Evolutionary conservation across 2,888 invertebrate species (phyloP), one percentile per base, ranked within the genome.

Genomic region (Mechanitis messenoides): DNA sequence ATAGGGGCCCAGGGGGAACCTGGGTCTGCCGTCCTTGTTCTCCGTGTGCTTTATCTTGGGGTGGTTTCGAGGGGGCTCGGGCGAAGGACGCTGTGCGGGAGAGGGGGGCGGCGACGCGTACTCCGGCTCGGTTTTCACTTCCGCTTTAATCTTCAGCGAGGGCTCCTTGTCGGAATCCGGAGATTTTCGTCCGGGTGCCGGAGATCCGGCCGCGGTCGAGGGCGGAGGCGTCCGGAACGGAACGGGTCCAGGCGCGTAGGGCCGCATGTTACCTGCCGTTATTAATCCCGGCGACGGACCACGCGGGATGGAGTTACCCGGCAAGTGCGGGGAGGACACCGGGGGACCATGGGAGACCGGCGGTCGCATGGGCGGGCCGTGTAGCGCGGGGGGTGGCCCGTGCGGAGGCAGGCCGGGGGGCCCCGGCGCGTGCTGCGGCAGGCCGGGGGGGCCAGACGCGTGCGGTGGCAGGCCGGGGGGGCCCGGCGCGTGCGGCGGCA

Each of bases 21-120:
- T 78, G 70, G 82, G 85, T 50, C 82, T 76, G 0, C 90, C 76
- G 56, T 86, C 87, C 69, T 90, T 90, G 68, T 83, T 84, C 62
- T 90, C 90, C 0, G 90, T 90, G 65, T 83, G 84, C 63, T 91
- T 90, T 35, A 90, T 84, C 70, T 90, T 88, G 5, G 88, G 88
- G 57, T 85, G 87, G 45, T 71, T 74, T n/a, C 81, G 68, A 12
- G 80, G 82, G 33, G 83, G 79, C 33, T 83, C 83, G 6, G 79
- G 78, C n/a, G 81, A 79, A 3, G 78, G 75, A 2, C 74, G 75
- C 31, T 76, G 78, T 33, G 76, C 76, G 28, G 79, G 79, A 3
- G 85, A 83, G 4, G 69, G 73, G 1, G 77, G 77, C 12, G 87
- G 88, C 3, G 87, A 85, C 28, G 80, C 76, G 68, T 85, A 85